These are phyloP conservation scores for Drosophila ananassae DNA, from an alignment of 1,140 invertebrate species.

Conservation along the genomic window DNA sequence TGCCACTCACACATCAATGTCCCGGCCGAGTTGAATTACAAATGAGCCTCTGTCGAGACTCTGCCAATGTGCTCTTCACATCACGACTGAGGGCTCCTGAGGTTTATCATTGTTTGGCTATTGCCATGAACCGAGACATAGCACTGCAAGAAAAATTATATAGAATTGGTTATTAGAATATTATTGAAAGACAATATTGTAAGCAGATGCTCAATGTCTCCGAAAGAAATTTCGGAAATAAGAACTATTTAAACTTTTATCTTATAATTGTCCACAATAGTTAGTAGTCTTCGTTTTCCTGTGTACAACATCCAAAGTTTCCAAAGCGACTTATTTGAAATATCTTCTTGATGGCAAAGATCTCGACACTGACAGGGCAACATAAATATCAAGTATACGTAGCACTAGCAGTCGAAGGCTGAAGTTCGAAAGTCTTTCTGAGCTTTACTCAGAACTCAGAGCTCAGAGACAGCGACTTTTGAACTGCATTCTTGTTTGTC, in stretches of 20 bases:
- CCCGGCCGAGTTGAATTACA: slow-evolving; percentile 68
- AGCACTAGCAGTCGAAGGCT: slow-evolving; percentile 19
- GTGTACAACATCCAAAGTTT: not conserved
- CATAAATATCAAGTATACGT: slow-evolving; percentile 36
- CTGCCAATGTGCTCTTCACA: slow-evolving; percentile 50
- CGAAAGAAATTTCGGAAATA: too few relatives aligned
- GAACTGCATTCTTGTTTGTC: slow-evolving; percentile 21
- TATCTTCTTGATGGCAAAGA: slow-evolving; percentile 38
- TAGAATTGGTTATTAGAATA: not conserved
- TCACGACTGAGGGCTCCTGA: slow-evolving; percentile 48
- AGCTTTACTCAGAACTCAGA: slow-evolving; percentile 3
- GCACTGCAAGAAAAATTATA: slow-evolving; percentile 3
- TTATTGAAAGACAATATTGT: too few relatives aligned
- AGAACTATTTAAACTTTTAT: too few relatives aligned
- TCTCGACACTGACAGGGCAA: slow-evolving; percentile 35
- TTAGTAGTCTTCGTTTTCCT: not conserved
- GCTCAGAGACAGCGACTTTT: slow-evolving; percentile 9
- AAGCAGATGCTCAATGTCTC: too few relatives aligned
- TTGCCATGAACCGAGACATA: slow-evolving; percentile 12
- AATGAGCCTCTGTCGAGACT: slow-evolving; percentile 60
- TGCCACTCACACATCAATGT: slow-evolving; percentile 62
- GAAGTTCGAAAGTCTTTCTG: slow-evolving; percentile 31
- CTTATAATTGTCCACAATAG: not conserved
- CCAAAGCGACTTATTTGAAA: not conserved
- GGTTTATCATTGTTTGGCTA: slow-evolving; percentile 76